phyloP scores from a whole-genome alignment of 2,113 vertebrate species.

The Zingel zingel region DNA sequence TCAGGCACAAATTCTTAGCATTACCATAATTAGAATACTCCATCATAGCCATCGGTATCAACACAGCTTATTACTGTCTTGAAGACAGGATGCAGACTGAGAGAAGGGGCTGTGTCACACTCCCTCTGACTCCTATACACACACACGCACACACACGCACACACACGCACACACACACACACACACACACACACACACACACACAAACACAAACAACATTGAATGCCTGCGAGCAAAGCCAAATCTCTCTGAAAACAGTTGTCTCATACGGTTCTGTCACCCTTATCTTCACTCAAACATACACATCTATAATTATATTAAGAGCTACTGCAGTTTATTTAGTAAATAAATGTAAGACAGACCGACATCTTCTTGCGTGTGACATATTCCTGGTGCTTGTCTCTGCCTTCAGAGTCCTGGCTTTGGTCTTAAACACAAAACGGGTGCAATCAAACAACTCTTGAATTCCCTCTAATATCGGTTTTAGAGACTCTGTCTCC shows the following conservation, averaged over 20 bases:
- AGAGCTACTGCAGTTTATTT: background rate
- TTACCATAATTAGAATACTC: constrained; percentile 77
- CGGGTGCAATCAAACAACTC: background rate
- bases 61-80: constrained; percentile 81
- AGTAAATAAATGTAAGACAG: background rate
- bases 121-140: constrained; percentile 27
- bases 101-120: constrained; percentile 43
- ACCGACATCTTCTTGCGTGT: background rate
- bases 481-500: constrained; percentile 25
- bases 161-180: background rate
- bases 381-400: background rate
- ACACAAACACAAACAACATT: background rate
- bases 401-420: background rate
- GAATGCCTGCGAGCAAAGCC: background rate
- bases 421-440: constrained; percentile 3
- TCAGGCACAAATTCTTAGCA: constrained; percentile 67
- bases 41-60: constrained; percentile 72
- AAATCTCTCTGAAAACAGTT: constrained; percentile 15
- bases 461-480: constrained; percentile 5
- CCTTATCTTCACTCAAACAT: constrained; percentile 23
- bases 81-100: constrained; percentile 53
- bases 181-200: background rate
- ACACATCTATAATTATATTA: background rate
- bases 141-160: background rate
- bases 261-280: constrained; percentile 10